Base-by-base conservation (phyloP, 2,113 vertebrate genomes). In the Percina caprodes region DNA sequence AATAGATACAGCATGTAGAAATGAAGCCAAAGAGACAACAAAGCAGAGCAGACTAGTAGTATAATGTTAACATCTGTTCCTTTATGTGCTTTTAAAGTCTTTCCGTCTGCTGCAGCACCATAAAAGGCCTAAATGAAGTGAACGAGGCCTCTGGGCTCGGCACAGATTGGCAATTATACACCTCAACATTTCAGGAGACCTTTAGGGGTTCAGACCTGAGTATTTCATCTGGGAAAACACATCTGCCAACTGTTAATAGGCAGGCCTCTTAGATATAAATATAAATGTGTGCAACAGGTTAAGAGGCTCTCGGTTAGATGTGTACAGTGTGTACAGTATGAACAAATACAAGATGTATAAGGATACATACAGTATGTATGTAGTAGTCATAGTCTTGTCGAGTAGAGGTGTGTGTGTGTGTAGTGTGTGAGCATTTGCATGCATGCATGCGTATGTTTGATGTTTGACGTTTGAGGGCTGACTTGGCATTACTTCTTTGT, bases 61-160 rank as follows among this genome's bases (percentile, higher is more conserved):
- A 23, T 86, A 69, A 89, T 75, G 78, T 85, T 81, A 85, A 87
- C 89, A 92, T 90, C 87, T 92, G 90, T 72, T 90, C 82, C 73
- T 90, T 91, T 83, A 87, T 84, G 84, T 84, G 77, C 76, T 83
- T 84, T 76, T 84, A 73, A 88, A 88, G 59, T 75, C 85, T 77
- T 77, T 70, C 87, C 82, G 21, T 88, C 88, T 91, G 89, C 83
- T 69, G 65, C 58, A 16, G 73, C 56, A 12, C 67, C 79, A 79
- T 88, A 82, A 90, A 90, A 83, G 60, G 69, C 66, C 81, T 73
- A 83, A 85, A 86, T 49, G 42, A 88, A 89, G 77, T 62, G 78
- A 91, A 90, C 33, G 62, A 85, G 82, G 70, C 84, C 82, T 89
- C 80, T 73, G 86, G 90, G 84, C 84, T 67, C 26, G 14, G 55